These are phyloP conservation scores for Pachliopta kotzebuea DNA, from an alignment of 2,888 invertebrate species.

Conservation along the genomic window DNA sequence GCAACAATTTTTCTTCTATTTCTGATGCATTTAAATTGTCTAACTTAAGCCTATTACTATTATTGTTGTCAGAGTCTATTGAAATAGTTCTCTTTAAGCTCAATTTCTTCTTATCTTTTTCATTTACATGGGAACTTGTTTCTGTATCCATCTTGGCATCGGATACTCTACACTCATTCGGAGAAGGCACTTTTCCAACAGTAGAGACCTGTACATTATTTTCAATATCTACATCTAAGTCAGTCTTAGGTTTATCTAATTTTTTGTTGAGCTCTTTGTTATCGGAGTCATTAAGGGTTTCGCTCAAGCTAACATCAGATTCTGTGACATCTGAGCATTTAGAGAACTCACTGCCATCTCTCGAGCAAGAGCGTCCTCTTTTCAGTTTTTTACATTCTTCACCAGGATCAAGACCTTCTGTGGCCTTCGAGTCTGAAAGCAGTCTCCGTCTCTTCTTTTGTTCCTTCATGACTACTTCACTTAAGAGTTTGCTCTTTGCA, in stretches of 20 bases:
- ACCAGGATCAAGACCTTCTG: constrained; percentile 55
- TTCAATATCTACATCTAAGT: constrained; percentile 79
- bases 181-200: constrained; percentile 78
- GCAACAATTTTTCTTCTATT: constrained; percentile 80
- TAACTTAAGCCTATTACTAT: constrained; percentile 76
- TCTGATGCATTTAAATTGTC: constrained; percentile 73
- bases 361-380: constrained; percentile 72
- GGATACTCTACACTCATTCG: constrained; percentile 66
- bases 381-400: constrained; percentile 71
- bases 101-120: constrained; percentile 67
- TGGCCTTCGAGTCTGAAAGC: constrained; percentile 76
- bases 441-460: constrained; percentile 77
- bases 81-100: constrained; percentile 79
- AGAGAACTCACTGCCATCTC: constrained; percentile 82
- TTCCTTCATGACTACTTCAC: constrained; percentile 81
- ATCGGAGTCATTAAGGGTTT: constrained; percentile 70
- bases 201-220: constrained; percentile 78
- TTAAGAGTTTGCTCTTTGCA: constrained; percentile 76
- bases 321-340: constrained; percentile 82
- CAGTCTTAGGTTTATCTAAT: constrained; percentile 79
- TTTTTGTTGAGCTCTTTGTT: constrained; percentile 75
- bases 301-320: constrained; percentile 83
- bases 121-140: constrained; percentile 59
- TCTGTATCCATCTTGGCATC: constrained; percentile 62
- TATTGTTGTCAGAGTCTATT: constrained; percentile 79